These are phyloP conservation scores for Stictonetta naevosa DNA, from an alignment of 2,113 vertebrate genomes.

Conservation along the genomic window DNA sequence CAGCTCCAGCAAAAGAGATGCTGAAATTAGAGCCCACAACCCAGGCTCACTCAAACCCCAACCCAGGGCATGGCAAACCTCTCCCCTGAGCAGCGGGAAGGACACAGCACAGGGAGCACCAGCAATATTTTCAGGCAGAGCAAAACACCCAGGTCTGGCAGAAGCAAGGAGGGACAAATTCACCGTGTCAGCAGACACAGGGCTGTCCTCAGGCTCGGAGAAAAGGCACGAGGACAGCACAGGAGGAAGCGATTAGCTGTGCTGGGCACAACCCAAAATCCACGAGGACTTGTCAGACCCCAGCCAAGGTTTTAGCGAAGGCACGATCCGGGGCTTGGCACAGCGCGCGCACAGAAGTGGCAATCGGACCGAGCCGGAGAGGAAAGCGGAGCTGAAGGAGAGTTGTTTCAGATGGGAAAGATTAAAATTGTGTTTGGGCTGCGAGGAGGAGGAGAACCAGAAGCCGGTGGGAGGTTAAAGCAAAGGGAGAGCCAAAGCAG, in stretches of 20 bases:
- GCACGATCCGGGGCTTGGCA: conserved; percentile 27
- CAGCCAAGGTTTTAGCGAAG: not conserved
- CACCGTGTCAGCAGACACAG: conserved; percentile 1
- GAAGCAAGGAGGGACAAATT: not conserved
- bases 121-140: not conserved
- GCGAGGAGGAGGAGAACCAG: not conserved
- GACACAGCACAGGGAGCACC: not conserved
- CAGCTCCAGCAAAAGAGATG: not conserved
- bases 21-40: not conserved
- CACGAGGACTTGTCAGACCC: not conserved
- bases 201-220: not conserved
- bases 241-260: conserved; percentile 2
- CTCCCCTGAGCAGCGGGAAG: not conserved
- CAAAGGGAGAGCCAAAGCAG: conserved; percentile 28
- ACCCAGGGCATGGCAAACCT: not conserved
- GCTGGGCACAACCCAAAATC: conserved; percentile 22
- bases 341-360: not conserved
- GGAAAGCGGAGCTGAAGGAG: not conserved
- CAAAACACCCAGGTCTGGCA: not conserved
- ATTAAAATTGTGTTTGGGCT: conserved; percentile 37
- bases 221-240: not conserved
- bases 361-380: not conserved
- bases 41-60: not conserved
- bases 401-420: conserved; percentile 45
- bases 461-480: not conserved